These are phyloP conservation scores for Toxotes jaculatrix DNA, from an alignment of 2,113 vertebrate genomes.

Conservation along the genomic window DNA sequence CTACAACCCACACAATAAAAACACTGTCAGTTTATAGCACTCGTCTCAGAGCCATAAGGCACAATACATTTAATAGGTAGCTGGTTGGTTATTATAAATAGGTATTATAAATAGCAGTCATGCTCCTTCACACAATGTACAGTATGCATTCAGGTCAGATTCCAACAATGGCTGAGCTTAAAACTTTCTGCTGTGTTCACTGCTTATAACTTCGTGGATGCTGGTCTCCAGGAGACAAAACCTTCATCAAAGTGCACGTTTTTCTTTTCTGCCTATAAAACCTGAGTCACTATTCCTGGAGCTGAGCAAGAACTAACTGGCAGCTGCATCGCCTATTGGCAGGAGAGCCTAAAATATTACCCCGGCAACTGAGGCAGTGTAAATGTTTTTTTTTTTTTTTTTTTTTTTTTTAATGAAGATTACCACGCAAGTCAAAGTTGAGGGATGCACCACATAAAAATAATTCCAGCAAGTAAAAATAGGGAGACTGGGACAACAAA, in stretches of 20 bases:
- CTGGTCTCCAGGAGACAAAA: constrained; percentile 42
- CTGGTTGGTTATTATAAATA: background rate
- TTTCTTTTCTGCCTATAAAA: constrained; percentile 38
- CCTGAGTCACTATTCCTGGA: constrained; percentile 70
- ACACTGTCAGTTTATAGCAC: background rate
- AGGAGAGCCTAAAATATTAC: constrained; percentile 37
- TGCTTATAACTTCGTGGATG: background rate
- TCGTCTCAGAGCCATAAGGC: too few relatives aligned
- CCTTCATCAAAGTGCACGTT: constrained; percentile 35
- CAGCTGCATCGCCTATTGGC: constrained; percentile 34
- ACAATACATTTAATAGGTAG: background rate
- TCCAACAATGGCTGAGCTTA: background rate
- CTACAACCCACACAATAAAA: background rate
- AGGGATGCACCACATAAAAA: constrained; percentile 27
- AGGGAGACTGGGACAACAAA: constrained; percentile 36
- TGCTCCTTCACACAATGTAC: constrained; percentile 10
- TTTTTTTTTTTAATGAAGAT: constrained; percentile 8
- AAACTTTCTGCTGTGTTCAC: background rate
- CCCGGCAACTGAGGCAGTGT: constrained; percentile 34
- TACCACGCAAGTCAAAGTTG: constrained; percentile 44
- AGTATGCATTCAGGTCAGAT: constrained; percentile 9
- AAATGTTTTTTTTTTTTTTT: background rate
- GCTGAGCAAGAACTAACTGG: constrained; percentile 31
- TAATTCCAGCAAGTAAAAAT: constrained; percentile 43
- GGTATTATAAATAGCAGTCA: constrained; percentile 16